A percentile compares a stretch with the other conserved stretches of the same genome.
Evolutionary conservation across 2,113 vertebrate species (phyloP).

Genomic region (Zosterops hypoxanthus): DNA sequence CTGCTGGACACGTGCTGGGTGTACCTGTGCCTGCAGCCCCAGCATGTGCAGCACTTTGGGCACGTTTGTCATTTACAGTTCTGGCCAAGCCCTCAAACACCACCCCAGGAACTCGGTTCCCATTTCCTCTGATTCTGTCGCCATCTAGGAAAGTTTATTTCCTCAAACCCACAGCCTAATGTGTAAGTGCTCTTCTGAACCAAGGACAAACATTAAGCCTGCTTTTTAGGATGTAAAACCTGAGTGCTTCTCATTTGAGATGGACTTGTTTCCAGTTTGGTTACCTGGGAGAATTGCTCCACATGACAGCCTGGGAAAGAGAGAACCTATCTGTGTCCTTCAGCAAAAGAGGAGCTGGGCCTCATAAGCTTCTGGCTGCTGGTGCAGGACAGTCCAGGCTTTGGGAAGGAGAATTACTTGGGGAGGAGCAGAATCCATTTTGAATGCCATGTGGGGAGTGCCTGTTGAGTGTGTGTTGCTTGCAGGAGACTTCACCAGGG

Average conservation of each 20-base stretch:
- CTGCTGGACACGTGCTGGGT: neutral
- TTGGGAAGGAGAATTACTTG: neutral
- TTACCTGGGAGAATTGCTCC: neutral
- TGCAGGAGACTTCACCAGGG: neutral
- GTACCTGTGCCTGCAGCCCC: neutral
- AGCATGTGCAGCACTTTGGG: neutral
- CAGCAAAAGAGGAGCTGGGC: neutral
- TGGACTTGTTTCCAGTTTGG: neutral
- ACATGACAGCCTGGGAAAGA: neutral
- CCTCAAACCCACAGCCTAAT: neutral
- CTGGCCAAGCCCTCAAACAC: neutral
- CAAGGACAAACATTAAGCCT: neutral
- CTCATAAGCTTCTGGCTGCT: neutral
- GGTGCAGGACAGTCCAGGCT: neutral
- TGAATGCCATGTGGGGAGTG: neutral
- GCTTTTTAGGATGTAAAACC: neutral
- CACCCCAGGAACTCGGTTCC: neutral
- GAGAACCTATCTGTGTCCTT: neutral
- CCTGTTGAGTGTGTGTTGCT: neutral
- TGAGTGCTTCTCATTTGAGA: neutral
- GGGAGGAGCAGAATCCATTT: neutral
- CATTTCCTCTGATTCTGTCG: neutral
- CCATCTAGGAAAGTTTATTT: neutral
- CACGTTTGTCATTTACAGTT: fast-evolving
- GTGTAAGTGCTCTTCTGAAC: neutral